These are phyloP conservation scores for Pantelozetes paolii DNA, from an alignment of 2,888 invertebrate species.

Conservation along the genomic window DNA sequence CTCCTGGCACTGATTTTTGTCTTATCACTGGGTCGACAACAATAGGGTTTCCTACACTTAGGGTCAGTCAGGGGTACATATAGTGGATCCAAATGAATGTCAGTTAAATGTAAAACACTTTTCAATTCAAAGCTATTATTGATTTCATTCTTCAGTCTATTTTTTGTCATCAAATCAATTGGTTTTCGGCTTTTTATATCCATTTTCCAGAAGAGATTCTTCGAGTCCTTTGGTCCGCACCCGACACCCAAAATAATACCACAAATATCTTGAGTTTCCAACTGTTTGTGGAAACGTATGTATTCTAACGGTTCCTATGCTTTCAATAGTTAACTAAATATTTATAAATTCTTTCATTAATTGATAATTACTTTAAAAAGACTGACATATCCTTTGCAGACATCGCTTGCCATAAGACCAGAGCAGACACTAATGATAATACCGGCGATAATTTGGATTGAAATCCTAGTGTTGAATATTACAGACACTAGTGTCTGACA, in stretches of 20 bases:
- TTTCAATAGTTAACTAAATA: background rate
- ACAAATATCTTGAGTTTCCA: background rate
- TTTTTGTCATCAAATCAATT: background rate
- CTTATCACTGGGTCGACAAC: slow-evolving; percentile 71
- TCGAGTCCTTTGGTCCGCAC: background rate
- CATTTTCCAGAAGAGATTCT: slow-evolving; percentile 1
- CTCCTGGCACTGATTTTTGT: slow-evolving; percentile 65
- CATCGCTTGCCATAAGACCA: background rate
- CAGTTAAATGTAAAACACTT: slow-evolving; percentile 72
- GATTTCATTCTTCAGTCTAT: background rate
- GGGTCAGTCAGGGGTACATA: slow-evolving; percentile 81
- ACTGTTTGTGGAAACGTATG: background rate
- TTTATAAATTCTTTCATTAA: background rate
- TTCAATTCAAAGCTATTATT: background rate
- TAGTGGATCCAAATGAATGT: slow-evolving; percentile 91
- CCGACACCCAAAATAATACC: background rate
- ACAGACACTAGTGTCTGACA: background rate
- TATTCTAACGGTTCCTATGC: background rate
- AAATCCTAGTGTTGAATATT: background rate
- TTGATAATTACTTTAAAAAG: background rate
- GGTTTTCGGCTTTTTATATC: background rate
- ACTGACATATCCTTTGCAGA: background rate
- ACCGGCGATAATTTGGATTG: background rate
- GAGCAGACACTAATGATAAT: background rate
- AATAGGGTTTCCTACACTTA: slow-evolving; percentile 87